Conservation (phyloP, 1,140 invertebrate species). For the Drosophila sechellia region DNA sequence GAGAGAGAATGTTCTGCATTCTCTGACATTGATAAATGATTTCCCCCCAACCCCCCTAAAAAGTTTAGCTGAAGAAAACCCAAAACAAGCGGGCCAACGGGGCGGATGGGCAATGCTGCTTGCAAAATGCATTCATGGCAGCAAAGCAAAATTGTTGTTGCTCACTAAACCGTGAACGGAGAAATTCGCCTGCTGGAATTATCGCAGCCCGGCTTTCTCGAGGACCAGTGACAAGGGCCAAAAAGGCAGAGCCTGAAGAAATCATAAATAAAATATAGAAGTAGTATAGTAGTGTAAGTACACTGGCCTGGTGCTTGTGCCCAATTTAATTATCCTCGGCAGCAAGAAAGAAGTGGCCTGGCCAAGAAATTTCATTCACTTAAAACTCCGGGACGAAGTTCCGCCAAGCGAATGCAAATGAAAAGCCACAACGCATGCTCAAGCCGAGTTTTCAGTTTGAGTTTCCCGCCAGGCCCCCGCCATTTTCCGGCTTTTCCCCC, state of each 20-base stretch:
- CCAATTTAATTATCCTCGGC: slow-evolving; percentile 70
- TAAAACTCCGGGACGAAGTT: slow-evolving; percentile 71
- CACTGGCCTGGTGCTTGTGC: slow-evolving; percentile 19
- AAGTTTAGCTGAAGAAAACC: slow-evolving; percentile 73
- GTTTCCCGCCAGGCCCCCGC: slow-evolving; percentile 33
- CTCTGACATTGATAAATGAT: slow-evolving; percentile 82
- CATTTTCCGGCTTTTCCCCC: slow-evolving; percentile 5
- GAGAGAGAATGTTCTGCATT: slow-evolving; percentile 70
- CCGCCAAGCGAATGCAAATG: slow-evolving; percentile 74
- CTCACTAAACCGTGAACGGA: slow-evolving; percentile 78
- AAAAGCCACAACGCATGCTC: slow-evolving; percentile 81
- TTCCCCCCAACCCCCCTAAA: slow-evolving; percentile 23
- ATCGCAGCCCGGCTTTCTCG: slow-evolving; percentile 45
- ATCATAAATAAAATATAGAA: slow-evolving; percentile 78
- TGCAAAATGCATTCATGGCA: slow-evolving; percentile 67
- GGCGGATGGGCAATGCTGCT: not conserved
- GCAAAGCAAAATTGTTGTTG: slow-evolving; percentile 74
- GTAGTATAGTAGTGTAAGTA: not conserved
- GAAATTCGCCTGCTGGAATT: slow-evolving; percentile 60
- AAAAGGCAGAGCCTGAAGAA: slow-evolving; percentile 33
- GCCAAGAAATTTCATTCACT: slow-evolving; percentile 75
- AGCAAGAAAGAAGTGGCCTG: slow-evolving; percentile 36
- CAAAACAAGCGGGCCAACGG: slow-evolving; percentile 34
- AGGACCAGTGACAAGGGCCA: slow-evolving; percentile 46
- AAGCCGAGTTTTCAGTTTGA: slow-evolving; percentile 69